phyloP scores from a whole-genome alignment of 2,113 vertebrate species.

The Myanophis thanlyinensis region DNA sequence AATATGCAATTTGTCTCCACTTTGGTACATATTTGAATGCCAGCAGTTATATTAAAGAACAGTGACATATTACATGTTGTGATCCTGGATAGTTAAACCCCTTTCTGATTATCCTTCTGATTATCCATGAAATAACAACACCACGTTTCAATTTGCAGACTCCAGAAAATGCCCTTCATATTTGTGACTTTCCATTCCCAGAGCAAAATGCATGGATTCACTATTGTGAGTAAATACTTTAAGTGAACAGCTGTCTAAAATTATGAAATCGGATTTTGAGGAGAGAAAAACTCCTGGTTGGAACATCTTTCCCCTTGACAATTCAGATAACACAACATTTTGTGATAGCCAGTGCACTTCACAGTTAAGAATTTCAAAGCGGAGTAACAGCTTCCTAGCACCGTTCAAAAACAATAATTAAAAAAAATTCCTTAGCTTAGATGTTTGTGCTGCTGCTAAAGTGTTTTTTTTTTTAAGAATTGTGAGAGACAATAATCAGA shows the following conservation, averaged over 20 bases:
- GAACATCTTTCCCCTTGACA: background rate
- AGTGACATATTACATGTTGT: slow-evolving; percentile 20
- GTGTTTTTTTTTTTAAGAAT: background rate
- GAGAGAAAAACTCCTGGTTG: background rate
- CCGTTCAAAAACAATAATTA: too few species aligned
- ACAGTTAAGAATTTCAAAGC: background rate
- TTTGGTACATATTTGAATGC: slow-evolving; percentile 48
- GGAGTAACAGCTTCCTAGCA: background rate
- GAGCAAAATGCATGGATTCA: background rate
- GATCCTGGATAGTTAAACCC: background rate
- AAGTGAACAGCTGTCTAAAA: background rate
- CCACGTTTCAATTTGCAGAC: background rate
- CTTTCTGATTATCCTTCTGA: background rate
- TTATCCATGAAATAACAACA: background rate
- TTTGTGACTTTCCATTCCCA: background rate
- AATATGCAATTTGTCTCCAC: slow-evolving; percentile 66
- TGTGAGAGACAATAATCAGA: background rate
- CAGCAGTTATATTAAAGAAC: slow-evolving; percentile 50
- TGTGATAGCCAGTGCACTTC: background rate
- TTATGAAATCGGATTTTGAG: background rate
- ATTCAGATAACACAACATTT: background rate
- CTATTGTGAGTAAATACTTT: background rate
- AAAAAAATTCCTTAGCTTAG: too few species aligned
- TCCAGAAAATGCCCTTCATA: background rate
- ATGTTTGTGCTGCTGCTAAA: background rate